A percentile compares a stretch with the other conserved stretches of the same genome.
Conservation (phyloP, 2,888 invertebrate genomes). For the Thereva nobilitata region DNA sequence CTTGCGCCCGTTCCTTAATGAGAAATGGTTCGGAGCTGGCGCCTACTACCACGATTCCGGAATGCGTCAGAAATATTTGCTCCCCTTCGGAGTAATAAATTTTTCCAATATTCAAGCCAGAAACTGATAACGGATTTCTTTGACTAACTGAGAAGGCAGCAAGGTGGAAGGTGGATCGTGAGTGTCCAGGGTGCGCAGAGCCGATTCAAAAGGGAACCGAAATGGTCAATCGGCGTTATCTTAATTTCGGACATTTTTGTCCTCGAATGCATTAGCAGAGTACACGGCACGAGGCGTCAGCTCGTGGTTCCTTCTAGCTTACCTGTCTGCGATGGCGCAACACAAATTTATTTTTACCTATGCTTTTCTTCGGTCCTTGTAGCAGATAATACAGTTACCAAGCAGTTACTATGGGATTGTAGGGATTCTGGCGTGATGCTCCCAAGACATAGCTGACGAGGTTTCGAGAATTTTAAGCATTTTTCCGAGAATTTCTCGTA, state of each 20-base stretch:
- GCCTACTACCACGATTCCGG: slow-evolving; percentile 24
- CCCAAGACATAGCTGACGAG: too few relatives aligned
- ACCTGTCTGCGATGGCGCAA: slow-evolving; percentile 25
- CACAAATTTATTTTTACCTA: not conserved
- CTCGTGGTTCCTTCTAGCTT: slow-evolving; percentile 17
- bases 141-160: not conserved
- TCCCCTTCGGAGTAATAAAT: slow-evolving; percentile 35
- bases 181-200: slow-evolving; percentile 8
- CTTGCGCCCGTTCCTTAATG: too few relatives aligned
- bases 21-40: not conserved
- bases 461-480: too few relatives aligned
- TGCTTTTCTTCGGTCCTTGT: too few relatives aligned
- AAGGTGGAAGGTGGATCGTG: slow-evolving; percentile 16
- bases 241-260: slow-evolving; percentile 46
- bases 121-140: slow-evolving; percentile 35
- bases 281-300: slow-evolving; percentile 48
- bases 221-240: slow-evolving; percentile 38
- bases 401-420: too few relatives aligned
- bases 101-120: slow-evolving; percentile 28
- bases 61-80: slow-evolving; percentile 33
- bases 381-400: too few relatives aligned
- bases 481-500: too few relatives aligned
- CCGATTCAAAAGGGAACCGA: slow-evolving; percentile 35
- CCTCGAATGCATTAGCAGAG: slow-evolving; percentile 46
- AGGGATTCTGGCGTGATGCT: too few relatives aligned